phyloP scores from a whole-genome alignment of 2,113 vertebrate species.

The Lontra canadensis region DNA sequence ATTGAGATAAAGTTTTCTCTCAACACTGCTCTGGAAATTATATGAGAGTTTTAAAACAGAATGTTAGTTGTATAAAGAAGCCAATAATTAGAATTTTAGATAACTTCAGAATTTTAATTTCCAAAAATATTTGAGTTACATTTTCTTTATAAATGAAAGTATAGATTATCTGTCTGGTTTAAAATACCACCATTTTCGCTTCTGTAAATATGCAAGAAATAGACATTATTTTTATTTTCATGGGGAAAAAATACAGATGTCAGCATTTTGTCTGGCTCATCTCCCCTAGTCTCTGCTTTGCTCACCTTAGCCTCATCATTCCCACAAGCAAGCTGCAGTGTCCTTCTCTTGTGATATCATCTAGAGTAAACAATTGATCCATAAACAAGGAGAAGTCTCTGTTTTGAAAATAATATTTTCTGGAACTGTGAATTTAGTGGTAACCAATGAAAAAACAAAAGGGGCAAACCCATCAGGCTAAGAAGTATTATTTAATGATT shows the following conservation, averaged over 20 bases:
- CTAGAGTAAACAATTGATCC: neutral
- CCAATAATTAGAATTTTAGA: neutral
- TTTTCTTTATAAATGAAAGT: neutral
- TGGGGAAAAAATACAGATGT: neutral
- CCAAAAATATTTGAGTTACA: neutral
- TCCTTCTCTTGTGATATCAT: neutral
- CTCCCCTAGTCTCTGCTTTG: neutral
- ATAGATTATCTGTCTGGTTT: neutral
- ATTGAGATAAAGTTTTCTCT: neutral
- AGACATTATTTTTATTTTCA: neutral
- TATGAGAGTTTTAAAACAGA: neutral
- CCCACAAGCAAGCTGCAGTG: rapidly evolving
- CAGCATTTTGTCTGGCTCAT: neutral
- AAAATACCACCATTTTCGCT: neutral
- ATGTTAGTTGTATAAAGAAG: neutral
- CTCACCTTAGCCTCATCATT: neutral
- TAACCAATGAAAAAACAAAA: neutral
- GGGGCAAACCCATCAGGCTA: neutral
- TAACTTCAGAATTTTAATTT: neutral
- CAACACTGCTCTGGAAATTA: neutral
- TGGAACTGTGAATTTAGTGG: neutral
- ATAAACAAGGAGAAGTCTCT: neutral
- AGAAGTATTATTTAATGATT: neutral
- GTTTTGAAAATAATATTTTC: neutral
- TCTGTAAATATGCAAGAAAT: neutral